Conservation (phyloP, 2,888 invertebrate species). For the Drosophila robusta region DNA sequence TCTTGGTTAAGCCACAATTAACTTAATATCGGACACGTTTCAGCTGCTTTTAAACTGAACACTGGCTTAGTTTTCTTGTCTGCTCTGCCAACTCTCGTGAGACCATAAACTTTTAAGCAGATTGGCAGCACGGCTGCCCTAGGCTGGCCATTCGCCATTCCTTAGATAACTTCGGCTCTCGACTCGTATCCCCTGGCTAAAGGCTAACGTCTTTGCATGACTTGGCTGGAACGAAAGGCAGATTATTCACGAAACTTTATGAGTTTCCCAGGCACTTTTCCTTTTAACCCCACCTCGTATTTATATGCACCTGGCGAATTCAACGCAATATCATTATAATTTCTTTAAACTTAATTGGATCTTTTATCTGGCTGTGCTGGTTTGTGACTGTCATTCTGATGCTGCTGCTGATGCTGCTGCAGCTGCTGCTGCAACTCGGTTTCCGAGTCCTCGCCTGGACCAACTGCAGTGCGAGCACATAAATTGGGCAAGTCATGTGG, state of each 20-base stretch:
- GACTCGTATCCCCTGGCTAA: too few relatives aligned
- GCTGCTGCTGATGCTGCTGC: slow-evolving; percentile 2
- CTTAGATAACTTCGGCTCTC: too few relatives aligned
- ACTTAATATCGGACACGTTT: neutral
- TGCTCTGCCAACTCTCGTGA: neutral
- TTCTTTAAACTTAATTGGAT: slow-evolving; percentile 67
- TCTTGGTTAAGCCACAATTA: neutral
- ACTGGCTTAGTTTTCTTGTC: neutral
- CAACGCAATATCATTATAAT: slow-evolving; percentile 38
- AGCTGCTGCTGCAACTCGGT: slow-evolving; percentile 18
- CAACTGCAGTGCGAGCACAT: slow-evolving; percentile 40
- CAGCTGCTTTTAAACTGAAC: neutral
- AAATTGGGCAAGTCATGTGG: slow-evolving; percentile 64
- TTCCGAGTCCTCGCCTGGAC: slow-evolving; percentile 19
- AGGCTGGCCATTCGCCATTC: neutral
- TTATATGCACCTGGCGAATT: slow-evolving; percentile 15
- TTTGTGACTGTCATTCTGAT: slow-evolving; percentile 34
- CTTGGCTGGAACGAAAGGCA: neutral
- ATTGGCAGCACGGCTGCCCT: neutral
- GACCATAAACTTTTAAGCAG: neutral
- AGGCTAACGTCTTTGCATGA: too few relatives aligned
- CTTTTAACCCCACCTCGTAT: neutral
- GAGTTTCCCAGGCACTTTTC: neutral
- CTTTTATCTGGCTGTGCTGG: slow-evolving; percentile 52
- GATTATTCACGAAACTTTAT: neutral